Conservation (phyloP, 2,888 invertebrate genomes). For the Diarsia brunnea region DNA sequence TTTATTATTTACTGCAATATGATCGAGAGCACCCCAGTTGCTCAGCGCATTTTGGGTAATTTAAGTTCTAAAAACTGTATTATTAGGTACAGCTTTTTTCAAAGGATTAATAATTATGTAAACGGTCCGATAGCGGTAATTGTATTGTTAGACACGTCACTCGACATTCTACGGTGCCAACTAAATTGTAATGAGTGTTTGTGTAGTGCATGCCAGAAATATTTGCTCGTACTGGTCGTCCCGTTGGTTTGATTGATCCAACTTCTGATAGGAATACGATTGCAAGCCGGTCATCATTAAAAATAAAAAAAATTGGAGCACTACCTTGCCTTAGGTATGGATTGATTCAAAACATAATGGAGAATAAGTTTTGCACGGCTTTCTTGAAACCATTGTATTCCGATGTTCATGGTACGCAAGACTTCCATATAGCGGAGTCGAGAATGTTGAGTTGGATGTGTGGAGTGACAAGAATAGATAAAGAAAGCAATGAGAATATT, state of each 20-base stretch:
- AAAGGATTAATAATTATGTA: constrained; percentile 20
- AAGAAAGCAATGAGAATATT: no score
- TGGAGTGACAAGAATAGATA: no score
- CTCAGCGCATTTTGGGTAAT: neutral
- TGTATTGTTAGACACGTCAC: constrained; percentile 44
- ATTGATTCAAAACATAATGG: neutral
- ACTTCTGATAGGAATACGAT: neutral
- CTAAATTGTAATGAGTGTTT: constrained; percentile 32
- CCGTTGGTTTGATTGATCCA: neutral
- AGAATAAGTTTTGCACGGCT: no score
- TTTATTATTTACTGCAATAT: neutral
- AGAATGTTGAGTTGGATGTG: no score
- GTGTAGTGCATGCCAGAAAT: constrained; percentile 16
- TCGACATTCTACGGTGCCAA: constrained; percentile 45
- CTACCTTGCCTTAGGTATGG: neutral
- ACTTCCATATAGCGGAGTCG: no score
- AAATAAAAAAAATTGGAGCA: neutral
- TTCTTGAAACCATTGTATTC: no score
- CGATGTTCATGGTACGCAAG: neutral
- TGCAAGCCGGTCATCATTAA: neutral
- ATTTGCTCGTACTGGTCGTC: neutral
- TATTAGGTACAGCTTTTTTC: neutral
- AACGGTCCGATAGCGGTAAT: constrained; percentile 35
- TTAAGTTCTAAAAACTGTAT: neutral
- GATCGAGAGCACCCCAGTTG: neutral